A percentile compares a stretch with the other conserved stretches of the same genome.
phyloP scores from a whole-genome alignment of 2,113 vertebrate genomes.

The Anseranas semipalmata region DNA sequence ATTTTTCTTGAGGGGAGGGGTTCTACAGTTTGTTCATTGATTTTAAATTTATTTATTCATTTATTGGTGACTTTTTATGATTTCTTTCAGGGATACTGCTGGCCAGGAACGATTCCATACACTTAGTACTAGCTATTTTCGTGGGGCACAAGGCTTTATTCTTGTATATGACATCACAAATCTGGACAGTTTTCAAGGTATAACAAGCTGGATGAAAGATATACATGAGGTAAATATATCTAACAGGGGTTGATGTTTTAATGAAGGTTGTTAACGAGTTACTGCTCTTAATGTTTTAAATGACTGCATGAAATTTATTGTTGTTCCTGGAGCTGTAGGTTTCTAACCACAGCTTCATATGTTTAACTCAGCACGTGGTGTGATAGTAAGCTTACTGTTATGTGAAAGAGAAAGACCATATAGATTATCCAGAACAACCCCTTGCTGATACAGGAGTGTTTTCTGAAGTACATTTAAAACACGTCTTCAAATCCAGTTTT shows the following conservation, averaged over 20 bases:
- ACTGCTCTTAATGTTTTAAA: background rate
- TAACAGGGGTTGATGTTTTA: background rate
- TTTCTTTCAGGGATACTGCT: conserved; percentile 77
- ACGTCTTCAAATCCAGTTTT: background rate
- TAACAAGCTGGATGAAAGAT: conserved; percentile 72
- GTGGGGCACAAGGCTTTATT: conserved; percentile 77
- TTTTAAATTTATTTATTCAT: background rate
- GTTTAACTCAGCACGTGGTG: background rate
- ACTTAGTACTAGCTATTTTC: conserved; percentile 77
- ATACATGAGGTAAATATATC: conserved; percentile 73
- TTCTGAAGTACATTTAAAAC: background rate
- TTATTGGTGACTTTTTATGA: background rate
- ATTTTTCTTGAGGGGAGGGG: background rate
- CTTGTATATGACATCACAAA: conserved; percentile 80
- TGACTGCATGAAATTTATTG: background rate
- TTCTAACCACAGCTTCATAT: background rate
- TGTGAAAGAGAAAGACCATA: background rate
- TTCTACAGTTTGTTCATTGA: background rate
- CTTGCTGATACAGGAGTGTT: background rate
- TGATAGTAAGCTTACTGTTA: background rate
- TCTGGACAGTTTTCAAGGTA: conserved; percentile 66
- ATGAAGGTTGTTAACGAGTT: background rate
- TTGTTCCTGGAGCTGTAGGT: background rate
- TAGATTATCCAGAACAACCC: background rate
- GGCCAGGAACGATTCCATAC: conserved; percentile 79